Evolutionary conservation across 2,797 vertebrate genomes (phyloP).

Genomic region (Acomys russatus): DNA sequence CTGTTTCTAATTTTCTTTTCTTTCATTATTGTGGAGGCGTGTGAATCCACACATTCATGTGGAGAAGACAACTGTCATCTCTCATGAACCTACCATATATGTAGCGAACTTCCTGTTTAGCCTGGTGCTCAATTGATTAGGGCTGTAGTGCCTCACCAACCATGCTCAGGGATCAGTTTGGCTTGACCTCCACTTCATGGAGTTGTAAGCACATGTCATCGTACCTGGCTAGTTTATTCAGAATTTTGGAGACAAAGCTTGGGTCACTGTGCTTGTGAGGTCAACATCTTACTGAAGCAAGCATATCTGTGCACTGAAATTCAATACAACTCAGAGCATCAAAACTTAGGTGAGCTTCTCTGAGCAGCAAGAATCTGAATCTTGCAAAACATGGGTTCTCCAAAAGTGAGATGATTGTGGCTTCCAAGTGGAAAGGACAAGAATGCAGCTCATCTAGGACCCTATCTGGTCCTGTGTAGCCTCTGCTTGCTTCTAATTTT

Average conservation of each 20-base stretch:
- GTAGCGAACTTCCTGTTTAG: not conserved
- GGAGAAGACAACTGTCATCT: not conserved
- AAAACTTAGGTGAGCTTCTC: not conserved
- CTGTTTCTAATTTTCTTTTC: not conserved
- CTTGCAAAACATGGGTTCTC: not conserved
- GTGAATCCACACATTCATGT: no score
- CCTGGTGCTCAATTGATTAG: not conserved
- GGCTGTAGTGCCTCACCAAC: not conserved
- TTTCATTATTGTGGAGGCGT: not conserved
- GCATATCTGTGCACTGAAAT: not conserved
- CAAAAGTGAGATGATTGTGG: not conserved
- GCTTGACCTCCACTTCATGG: not conserved
- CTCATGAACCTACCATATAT: not conserved
- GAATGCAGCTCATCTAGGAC: not conserved
- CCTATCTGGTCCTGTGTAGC: fast-evolving
- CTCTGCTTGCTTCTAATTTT: not conserved
- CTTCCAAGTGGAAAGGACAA: not conserved
- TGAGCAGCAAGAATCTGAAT: not conserved
- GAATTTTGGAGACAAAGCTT: not conserved
- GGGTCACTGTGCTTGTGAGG: not conserved
- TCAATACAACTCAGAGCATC: not conserved
- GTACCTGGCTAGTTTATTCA: not conserved
- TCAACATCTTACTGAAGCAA: not conserved
- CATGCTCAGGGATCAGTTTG: not conserved
- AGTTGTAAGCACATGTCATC: not conserved